Evolutionary conservation across 2,113 vertebrate species (phyloP), one percentile per base, ranked within the genome.

Genomic region (Tamias sibiricus): DNA sequence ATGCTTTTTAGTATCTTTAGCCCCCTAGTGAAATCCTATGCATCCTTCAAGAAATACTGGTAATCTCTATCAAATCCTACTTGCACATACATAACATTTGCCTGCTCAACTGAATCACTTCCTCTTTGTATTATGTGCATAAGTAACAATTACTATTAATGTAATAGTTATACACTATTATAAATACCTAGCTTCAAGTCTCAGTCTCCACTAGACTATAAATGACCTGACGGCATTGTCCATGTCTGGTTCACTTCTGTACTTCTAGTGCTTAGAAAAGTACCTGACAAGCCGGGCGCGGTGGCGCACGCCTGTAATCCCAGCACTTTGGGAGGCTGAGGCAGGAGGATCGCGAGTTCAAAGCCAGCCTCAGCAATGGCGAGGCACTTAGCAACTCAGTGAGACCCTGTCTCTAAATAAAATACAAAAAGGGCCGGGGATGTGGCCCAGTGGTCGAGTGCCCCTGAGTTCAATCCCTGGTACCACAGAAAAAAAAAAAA

Each of bases 101-200:
- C 52, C 37, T 71, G 52, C 11, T 90, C 79, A 95, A 91, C 37
- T 68, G 26, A 52, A 44, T 81, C 62, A 83, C 74, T 74, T 94
- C 44, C 35, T 93, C 64, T 80, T 68, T 83, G 91, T 71, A 66
- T 4, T 49, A 10, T 24, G 6, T 22, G 82, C 0, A 47, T 44
- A 92, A 87, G 52, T 84, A 32, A 83, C 28, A 64, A 66, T 47
- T 84, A 47, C 12, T 93, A 64, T 80, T 80, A 83, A 84, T 35
- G 35, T 52, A 71, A 35, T 54, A 83, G 85, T 68, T 80, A 97
- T 44, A 95, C 5, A 79, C n/a, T 81, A 80, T 5, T 77, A 8
- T 84, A 93, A 97, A 96, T 69, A 95, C 26, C 32, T 76, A 86
- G 30, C 32, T 87, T 92, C 28, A n/a, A 47, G 32, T 62, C 52